Evolutionary conservation across 2,797 vertebrate genomes (phyloP), one percentile per base, ranked within the genome.

Genomic region (Phrynocephalus guinanensis): DNA sequence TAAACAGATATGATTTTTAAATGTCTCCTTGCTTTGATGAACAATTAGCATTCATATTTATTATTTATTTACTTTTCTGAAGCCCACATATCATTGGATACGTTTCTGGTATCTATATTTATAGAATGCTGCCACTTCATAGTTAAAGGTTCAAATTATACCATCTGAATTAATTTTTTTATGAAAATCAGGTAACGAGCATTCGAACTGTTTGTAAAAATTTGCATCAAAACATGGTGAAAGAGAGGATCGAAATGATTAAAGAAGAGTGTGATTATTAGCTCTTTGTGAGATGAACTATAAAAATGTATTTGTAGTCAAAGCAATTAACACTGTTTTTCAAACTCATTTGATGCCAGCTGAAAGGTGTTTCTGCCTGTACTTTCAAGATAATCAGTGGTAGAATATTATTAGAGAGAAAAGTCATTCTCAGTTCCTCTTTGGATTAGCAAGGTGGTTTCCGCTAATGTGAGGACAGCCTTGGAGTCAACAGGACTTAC

Each of bases 41-140:
- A 67, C 81, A 88, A 88, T 80, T 84, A 84, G 60, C 72, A 84
- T 88, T 67, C 5, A n/a, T 75, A 67, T 84, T 80, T n/a, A 67
- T 80, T 81, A 81, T 86, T 75, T 75, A 85, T 79, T 67, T 33
- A 24, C 11, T 80, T 80, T 48, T 72, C 44, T 26, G 68, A 73
- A 84, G 73, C 72, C 75, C 26, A n/a, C 44, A 52, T 44, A 87
- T 87, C 44, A 50, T 20, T 26, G 50, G 16, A 83, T 63, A 56
- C n/a, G 79, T 78, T 60, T 60, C 15, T 30, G 68, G 9, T 87
- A 26, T 38, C 67, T 77, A 70, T 77, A 77, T 79, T 88, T 83
- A 66, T 79, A 72, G 33, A 50, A 63, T 72, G 70, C 73, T 72
- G 52, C 10, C 33, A 71, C 52, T 88, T 71, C 82, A 48, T 33